Evolutionary conservation across 2,113 vertebrate species (phyloP).

Genomic region (Spea bombifrons): DNA sequence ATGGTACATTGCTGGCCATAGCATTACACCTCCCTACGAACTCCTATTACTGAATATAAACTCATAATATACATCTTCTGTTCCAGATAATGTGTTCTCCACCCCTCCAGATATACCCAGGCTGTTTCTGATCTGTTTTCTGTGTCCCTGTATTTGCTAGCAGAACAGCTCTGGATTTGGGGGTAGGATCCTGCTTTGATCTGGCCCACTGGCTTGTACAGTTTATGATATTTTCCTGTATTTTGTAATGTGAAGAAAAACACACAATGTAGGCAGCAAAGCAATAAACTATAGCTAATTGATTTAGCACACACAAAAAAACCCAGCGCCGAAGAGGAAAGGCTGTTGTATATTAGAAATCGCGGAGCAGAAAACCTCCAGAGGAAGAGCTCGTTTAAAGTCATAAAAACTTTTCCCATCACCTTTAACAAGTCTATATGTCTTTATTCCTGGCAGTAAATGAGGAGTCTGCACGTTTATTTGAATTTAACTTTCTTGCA

Average conservation of each 20-base stretch:
- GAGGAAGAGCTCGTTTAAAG: conserved; percentile 47
- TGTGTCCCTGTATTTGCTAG: neutral
- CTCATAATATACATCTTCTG: no score
- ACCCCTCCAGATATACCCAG: no score
- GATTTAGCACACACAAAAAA: conserved; percentile 35
- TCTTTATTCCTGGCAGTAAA: conserved; percentile 42
- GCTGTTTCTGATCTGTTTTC: neutral
- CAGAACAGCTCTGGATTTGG: neutral
- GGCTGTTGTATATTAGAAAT: conserved; percentile 43
- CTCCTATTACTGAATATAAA: no score
- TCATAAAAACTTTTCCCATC: conserved; percentile 49
- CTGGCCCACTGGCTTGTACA: conserved; percentile 18
- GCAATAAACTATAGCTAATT: conserved; percentile 49
- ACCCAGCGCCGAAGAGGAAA: conserved; percentile 13
- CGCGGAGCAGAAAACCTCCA: conserved; percentile 41
- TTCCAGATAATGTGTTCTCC: no score
- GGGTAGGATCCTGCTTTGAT: neutral
- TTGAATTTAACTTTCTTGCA: conserved; percentile 8
- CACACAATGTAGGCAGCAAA: conserved; percentile 41
- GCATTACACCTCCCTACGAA: no score
- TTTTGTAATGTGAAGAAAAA: conserved; percentile 35
- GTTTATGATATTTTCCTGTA: conserved; percentile 29
- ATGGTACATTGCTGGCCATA: no score
- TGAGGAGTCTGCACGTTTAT: neutral
- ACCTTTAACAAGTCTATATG: conserved; percentile 48